Evolutionary conservation across 2,888 invertebrate species (phyloP).

Genomic region (Noctua pronuba): DNA sequence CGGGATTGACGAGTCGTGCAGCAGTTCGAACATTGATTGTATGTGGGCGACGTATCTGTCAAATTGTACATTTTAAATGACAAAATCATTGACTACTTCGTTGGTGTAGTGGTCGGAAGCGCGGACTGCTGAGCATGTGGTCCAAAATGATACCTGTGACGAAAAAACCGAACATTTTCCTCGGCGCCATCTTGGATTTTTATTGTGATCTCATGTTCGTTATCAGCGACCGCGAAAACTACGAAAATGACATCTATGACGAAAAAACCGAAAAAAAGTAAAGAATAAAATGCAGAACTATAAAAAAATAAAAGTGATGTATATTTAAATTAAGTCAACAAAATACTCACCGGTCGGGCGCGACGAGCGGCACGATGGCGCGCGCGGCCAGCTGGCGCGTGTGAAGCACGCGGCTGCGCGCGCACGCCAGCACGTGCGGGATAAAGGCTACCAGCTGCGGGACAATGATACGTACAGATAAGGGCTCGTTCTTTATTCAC

Average conservation of each 20-base stretch:
- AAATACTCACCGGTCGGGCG: slow-evolving; percentile 68
- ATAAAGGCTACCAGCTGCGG: slow-evolving; percentile 92
- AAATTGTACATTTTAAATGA: neutral
- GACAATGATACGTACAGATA: neutral
- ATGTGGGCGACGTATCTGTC: slow-evolving; percentile 68
- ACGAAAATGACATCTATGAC: too few relatives aligned
- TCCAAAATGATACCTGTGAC: too few relatives aligned
- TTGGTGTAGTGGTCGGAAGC: too few relatives aligned
- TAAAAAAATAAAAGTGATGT: too few relatives aligned
- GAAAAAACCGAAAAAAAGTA: too few relatives aligned
- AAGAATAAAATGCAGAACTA: too few relatives aligned
- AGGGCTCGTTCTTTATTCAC: neutral
- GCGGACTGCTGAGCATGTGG: too few relatives aligned
- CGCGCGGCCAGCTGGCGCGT: slow-evolving; percentile 94
- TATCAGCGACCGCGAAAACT: too few relatives aligned
- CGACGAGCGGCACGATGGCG: slow-evolving; percentile 85
- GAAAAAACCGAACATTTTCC: too few relatives aligned
- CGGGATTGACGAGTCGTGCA: slow-evolving; percentile 71
- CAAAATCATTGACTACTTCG: neutral
- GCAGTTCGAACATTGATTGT: slow-evolving; percentile 68
- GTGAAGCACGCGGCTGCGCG: slow-evolving; percentile 92
- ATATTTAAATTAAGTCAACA: too few relatives aligned
- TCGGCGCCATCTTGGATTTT: too few relatives aligned
- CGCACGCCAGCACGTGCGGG: slow-evolving; percentile 91
- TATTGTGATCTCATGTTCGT: too few relatives aligned